These are phyloP conservation scores for Galemys pyrenaicus DNA, from an alignment of 2,113 vertebrate genomes.

Conservation along the genomic window DNA sequence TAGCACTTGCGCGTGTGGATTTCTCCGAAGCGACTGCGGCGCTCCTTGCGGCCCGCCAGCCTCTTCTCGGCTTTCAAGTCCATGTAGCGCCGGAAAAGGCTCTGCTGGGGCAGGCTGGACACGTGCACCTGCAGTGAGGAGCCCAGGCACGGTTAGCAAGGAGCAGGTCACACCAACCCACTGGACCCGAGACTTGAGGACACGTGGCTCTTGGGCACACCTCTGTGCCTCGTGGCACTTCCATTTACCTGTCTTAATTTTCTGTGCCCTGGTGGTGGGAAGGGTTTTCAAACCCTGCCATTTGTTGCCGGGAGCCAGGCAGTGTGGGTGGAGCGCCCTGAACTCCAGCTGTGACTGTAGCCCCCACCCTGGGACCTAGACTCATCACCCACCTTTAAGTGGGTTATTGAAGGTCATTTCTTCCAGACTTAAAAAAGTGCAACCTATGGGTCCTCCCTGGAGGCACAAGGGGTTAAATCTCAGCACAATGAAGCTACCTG, in stretches of 20 bases:
- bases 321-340: fast-evolving
- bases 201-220: fast-evolving
- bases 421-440: not conserved
- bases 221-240: fast-evolving
- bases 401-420: too few species aligned
- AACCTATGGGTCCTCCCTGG: too few species aligned
- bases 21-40: constrained; percentile 61
- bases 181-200: fast-evolving
- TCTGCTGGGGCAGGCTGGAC: not conserved
- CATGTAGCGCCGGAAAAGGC: constrained; percentile 49
- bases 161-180: fast-evolving
- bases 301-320: not conserved
- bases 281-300: fast-evolving
- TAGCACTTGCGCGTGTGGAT: constrained; percentile 48
- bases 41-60: not conserved
- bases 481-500: too few species aligned
- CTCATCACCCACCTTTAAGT: not conserved
- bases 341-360: not conserved
- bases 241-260: not conserved
- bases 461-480: too few species aligned
- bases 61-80: constrained; percentile 70
- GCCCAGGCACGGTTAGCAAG: not conserved
- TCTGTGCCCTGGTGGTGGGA: not conserved
- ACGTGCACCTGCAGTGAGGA: not conserved
- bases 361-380: fast-evolving